A percentile compares a stretch with the other conserved stretches of the same genome.
phyloP scores from a whole-genome alignment of 2,113 vertebrate genomes.

The Balaeniceps rex region DNA sequence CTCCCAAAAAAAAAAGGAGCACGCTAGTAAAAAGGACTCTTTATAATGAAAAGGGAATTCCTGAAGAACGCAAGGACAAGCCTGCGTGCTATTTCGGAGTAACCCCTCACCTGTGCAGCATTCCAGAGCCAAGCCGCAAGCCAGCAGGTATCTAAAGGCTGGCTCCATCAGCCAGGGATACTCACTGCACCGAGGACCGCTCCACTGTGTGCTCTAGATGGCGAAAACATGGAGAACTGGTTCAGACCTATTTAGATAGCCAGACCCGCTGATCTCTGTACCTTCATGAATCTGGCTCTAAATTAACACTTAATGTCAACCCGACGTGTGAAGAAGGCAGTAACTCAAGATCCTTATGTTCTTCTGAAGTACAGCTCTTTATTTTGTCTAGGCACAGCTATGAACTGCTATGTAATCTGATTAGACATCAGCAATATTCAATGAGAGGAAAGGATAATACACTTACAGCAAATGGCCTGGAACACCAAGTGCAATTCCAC shows the following conservation, averaged over 20 bases:
- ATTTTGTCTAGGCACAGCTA: background rate
- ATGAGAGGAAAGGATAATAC: constrained; percentile 14
- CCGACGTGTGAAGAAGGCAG: background rate
- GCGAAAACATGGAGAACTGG: background rate
- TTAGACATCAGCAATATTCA: constrained; percentile 4
- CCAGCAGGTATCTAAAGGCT: rapidly evolving
- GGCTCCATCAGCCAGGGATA: background rate
- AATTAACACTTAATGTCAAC: background rate
- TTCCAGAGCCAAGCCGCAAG: rapidly evolving
- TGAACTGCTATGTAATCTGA: background rate
- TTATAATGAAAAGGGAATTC: background rate
- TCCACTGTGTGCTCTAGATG: background rate
- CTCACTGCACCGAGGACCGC: rapidly evolving
- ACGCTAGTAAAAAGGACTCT: background rate
- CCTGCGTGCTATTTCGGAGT: rapidly evolving
- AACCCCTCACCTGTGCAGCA: background rate
- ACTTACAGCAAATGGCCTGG: constrained; percentile 27
- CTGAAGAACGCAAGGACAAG: background rate
- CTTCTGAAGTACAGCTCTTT: background rate
- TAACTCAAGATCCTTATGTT: background rate
- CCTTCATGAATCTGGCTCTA: background rate
- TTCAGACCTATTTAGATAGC: background rate
- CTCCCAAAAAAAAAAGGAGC: background rate
- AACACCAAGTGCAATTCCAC: background rate
- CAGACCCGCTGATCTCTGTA: background rate